Conservation (phyloP, 2,113 vertebrate genomes). For the Aptenodytes forsteri region DNA sequence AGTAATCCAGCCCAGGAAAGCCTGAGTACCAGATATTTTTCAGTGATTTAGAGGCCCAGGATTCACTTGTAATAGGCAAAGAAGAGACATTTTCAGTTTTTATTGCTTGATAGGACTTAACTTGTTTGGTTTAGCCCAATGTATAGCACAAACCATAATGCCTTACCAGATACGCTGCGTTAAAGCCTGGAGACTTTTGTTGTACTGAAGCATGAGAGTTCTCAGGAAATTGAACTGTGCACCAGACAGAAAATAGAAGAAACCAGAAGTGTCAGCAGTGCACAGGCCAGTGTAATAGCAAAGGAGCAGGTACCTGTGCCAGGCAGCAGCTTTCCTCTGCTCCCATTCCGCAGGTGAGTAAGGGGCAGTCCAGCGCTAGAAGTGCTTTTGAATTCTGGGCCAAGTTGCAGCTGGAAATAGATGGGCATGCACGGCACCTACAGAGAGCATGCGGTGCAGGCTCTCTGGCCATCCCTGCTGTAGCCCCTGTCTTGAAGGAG, state of each 20-base stretch:
- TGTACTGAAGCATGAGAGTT: neutral
- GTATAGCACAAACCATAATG: neutral
- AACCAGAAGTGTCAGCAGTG: neutral
- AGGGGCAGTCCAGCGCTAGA: neutral
- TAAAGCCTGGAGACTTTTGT: neutral
- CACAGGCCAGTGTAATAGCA: neutral
- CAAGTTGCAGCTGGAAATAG: neutral
- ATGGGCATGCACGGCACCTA: neutral
- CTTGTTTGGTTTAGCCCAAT: neutral
- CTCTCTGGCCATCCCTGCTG: neutral
- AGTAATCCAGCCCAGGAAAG: neutral
- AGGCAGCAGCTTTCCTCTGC: neutral
- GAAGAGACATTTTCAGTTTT: neutral
- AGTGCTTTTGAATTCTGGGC: neutral
- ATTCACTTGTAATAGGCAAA: neutral
- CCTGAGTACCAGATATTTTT: neutral
- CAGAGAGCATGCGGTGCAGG: neutral
- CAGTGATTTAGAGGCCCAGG: neutral
- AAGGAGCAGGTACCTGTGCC: neutral
- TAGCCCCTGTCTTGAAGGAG: neutral
- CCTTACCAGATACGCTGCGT: neutral
- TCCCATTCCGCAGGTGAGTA: neutral
- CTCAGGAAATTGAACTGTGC: neutral
- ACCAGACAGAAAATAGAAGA: neutral
- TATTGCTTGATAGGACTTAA: neutral